These are phyloP conservation scores for Allobates femoralis DNA, from an alignment of 2,797 vertebrate species.

Conservation along the genomic window DNA sequence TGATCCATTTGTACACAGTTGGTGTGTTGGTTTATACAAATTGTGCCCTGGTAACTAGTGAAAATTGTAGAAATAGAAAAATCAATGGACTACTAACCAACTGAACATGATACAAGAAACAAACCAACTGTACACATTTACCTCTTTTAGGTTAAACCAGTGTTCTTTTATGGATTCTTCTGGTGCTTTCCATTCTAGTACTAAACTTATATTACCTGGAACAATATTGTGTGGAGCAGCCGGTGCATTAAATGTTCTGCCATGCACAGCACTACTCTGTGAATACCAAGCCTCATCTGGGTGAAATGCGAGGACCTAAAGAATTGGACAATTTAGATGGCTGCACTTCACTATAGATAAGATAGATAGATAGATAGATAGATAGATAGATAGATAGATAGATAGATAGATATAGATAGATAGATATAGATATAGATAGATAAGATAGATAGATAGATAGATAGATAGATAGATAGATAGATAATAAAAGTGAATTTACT, in stretches of 20 bases:
- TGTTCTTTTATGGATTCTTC: conserved; percentile 67
- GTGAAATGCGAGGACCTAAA: conserved; percentile 76
- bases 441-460: neutral
- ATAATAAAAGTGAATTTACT: conserved; percentile 28
- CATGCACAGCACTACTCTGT: conserved; percentile 67
- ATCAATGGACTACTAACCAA: neutral
- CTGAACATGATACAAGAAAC: neutral
- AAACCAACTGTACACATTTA: conserved; percentile 61
- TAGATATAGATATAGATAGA: neutral
- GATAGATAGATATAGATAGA: neutral
- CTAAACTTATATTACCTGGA: conserved; percentile 72
- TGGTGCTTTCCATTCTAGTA: conserved; percentile 72
- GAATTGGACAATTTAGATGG: neutral
- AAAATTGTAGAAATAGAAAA: conserved; percentile 57
- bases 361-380: neutral
- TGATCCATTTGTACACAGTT: conserved; percentile 61
- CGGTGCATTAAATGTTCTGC: conserved; percentile 71
- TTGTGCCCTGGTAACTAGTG: conserved; percentile 66
- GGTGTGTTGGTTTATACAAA: conserved; percentile 68
- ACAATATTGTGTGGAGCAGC: conserved; percentile 67
- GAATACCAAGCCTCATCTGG: conserved; percentile 73
- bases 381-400: neutral
- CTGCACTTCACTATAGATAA: neutral
- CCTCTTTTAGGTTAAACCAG: conserved; percentile 75
- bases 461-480: neutral